These are phyloP conservation scores for Sipha flava DNA, from an alignment of 1,140 invertebrate species.

Conservation along the genomic window DNA sequence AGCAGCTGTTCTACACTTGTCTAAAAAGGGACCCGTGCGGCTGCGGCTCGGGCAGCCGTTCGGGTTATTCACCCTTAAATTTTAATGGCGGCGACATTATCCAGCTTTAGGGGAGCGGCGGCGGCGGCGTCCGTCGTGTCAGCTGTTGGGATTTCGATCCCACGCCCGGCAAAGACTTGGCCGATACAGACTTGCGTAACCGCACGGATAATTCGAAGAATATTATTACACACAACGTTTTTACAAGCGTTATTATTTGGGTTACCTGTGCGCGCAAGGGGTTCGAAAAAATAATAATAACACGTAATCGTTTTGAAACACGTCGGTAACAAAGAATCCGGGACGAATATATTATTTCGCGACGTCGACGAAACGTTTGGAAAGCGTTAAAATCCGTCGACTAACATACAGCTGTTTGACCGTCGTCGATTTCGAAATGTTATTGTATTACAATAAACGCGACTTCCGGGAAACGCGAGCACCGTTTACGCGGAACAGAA, in stretches of 20 bases:
- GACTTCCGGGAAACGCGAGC: not conserved
- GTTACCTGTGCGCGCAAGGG: not conserved
- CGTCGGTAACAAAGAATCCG: not conserved
- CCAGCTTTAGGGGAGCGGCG: not conserved
- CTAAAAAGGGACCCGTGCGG: not conserved
- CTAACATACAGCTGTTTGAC: not conserved
- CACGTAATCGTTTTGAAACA: not conserved
- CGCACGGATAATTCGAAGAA: not conserved
- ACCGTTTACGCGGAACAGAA: not conserved
- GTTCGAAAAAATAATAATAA: not conserved
- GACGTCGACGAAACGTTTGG: not conserved
- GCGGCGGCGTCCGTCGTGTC: not conserved
- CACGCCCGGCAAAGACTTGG: not conserved
- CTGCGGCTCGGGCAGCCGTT: not conserved
- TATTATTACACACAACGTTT: not conserved
- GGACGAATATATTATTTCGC: not conserved
- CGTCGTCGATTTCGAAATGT: not conserved
- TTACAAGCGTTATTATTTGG: not conserved
- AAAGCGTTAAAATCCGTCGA: not conserved
- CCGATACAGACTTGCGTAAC: not conserved
- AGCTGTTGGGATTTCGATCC: conserved; percentile 21
- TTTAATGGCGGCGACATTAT: not conserved
- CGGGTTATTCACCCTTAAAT: conserved; percentile 28
- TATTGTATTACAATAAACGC: not conserved
- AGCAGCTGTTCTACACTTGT: conserved; percentile 29